These are phyloP conservation scores for Himalopsyche kuldschensis DNA, from an alignment of 2,888 invertebrate genomes.

Conservation along the genomic window DNA sequence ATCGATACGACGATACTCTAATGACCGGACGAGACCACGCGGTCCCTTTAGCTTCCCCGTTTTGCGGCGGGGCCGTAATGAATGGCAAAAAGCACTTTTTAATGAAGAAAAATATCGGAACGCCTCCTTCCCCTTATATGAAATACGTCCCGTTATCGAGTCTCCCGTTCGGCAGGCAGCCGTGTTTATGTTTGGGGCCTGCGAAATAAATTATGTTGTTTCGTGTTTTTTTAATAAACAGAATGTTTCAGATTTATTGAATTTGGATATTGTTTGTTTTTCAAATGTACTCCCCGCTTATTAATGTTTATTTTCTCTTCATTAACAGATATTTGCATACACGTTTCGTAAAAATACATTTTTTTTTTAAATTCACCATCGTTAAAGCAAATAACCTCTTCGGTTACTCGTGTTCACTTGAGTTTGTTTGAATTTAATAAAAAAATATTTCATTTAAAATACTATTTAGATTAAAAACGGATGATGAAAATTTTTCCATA, in stretches of 20 bases:
- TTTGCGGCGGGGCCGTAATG: not conserved
- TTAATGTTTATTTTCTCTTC: not conserved
- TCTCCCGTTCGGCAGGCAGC: not conserved
- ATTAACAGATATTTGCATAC: not conserved
- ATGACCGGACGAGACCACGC: not conserved
- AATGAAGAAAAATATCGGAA: conserved; percentile 11
- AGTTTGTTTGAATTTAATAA: too few relatives aligned
- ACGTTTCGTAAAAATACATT: not conserved
- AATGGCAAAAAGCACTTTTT: conserved; percentile 1
- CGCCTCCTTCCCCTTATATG: not conserved
- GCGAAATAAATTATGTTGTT: not conserved
- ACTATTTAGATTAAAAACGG: too few relatives aligned
- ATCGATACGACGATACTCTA: conserved; percentile 12
- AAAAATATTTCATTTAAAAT: too few relatives aligned
- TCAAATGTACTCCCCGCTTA: not conserved
- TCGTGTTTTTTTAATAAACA: not conserved
- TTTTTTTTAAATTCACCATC: too few relatives aligned
- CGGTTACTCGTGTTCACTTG: too few relatives aligned
- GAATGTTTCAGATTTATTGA: not conserved
- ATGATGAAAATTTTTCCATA: too few relatives aligned
- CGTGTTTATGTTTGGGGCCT: not conserved
- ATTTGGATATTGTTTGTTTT: not conserved
- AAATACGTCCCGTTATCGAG: not conserved
- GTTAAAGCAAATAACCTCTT: too few relatives aligned
- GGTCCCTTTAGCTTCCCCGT: not conserved